Evolutionary conservation across 53 echinoderm and acorn worm genomes (phyloP), one percentile per base, ranked within the genome.

Genomic region (Hippasteria phrygiana): DNA sequence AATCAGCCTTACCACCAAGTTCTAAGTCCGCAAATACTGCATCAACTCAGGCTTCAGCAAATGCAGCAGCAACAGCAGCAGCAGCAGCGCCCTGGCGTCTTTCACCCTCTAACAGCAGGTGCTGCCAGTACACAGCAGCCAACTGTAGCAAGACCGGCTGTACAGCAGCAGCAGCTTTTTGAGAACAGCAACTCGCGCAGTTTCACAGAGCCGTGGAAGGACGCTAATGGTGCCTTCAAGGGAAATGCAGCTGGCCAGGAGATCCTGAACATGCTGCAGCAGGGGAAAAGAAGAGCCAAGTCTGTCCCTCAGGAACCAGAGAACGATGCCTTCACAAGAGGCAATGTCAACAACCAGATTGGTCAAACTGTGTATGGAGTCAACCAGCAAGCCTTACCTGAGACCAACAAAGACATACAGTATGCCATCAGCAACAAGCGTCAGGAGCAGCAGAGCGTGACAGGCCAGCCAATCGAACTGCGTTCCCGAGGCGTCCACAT

Each of bases 161-260:
- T 37, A 16, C 78, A 59, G 34, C 80, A 53, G 36, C 55, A 77
- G 32, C 55, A 84, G 77, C 85, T 71, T 36, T 50, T 85, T 2
- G 81, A 74, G 70, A 89, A 65, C 79, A 78, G 38, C 62, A 41
- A 88, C 66, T 34, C 43, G 32, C 62, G 27, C 83, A 72, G 42
- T 37, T 40, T 12, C 17, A 72, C n/a, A n/a, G 85, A 85, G 71
- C 85, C 47, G 37, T 85, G 85, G 85, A 70, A 48, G 20, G 70
- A 85, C 28, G 32, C 71, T 38, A 85, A 85, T 18, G 85, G 85
- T 70, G 70, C 51, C 36, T 85, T 85, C 28, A 69, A 71, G 24
- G 85, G 85, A 51, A 85, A 85, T 37, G 85, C 85, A 13, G 85
- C 85, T 26, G 85, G 85, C 50, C 85, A 71, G 71, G 85, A 85